A percentile compares a stretch with the other conserved stretches of the same genome.
These are phyloP conservation scores for Sycobia sp. DNA, from an alignment of 1,140 invertebrate species.

Conservation along the genomic window DNA sequence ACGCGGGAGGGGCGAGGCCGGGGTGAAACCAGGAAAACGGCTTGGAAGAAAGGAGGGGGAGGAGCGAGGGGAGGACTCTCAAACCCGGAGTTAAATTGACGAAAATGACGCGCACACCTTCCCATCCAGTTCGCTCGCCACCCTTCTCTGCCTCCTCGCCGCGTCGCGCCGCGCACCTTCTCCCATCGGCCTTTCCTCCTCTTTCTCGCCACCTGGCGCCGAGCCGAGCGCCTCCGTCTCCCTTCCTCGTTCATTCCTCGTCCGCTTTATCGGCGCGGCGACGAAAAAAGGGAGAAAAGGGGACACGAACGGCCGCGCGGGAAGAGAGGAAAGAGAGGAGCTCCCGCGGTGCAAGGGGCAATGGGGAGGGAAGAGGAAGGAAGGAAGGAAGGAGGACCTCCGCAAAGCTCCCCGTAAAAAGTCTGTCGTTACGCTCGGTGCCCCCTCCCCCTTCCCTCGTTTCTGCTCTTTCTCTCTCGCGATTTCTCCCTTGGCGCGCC, in stretches of 20 bases:
- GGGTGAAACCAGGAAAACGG: neutral
- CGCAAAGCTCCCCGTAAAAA: no score
- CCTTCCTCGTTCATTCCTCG: no score
- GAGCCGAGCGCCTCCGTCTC: neutral
- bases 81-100: constrained; percentile 55
- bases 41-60: constrained; percentile 29
- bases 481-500: no score
- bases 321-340: no score
- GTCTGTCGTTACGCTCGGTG: neutral
- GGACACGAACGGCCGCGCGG: no score
- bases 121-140: constrained; percentile 22
- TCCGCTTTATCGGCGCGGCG: no score
- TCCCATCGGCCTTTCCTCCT: constrained; percentile 3
- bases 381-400: constrained; percentile 3
- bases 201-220: neutral
- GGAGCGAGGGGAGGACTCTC: constrained; percentile 12
- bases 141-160: constrained; percentile 13
- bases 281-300: no score
- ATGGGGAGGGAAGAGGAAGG: neutral
- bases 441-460: neutral
- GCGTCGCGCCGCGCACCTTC: neutral
- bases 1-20: neutral
- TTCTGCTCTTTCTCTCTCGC: neutral
- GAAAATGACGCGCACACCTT: constrained; percentile 53
- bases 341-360: no score